These are phyloP conservation scores for Rhinoptilus africanus DNA, from an alignment of 2,113 vertebrate genomes.

Conservation along the genomic window DNA sequence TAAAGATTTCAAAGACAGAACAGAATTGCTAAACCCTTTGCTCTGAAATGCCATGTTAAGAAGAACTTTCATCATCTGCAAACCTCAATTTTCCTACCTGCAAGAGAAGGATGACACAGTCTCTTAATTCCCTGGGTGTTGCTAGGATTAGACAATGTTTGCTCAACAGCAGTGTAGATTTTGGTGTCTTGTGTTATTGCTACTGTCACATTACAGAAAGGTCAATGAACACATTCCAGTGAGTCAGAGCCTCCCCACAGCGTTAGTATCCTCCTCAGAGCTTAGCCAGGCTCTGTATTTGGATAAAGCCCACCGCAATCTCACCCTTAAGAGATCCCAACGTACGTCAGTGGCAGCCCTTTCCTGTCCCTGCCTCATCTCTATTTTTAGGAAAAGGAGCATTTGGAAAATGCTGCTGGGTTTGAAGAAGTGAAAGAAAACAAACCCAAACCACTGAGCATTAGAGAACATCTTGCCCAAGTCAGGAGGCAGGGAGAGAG, in stretches of 20 bases:
- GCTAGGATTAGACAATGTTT: conserved; percentile 18
- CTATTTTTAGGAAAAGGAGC: neutral
- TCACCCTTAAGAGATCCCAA: neutral
- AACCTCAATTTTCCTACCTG: neutral
- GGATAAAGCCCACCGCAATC: conserved; percentile 12
- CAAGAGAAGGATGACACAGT: neutral
- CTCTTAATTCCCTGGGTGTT: neutral
- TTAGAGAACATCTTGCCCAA: neutral
- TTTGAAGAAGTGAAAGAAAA: neutral
- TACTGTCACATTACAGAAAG: conserved; percentile 4
- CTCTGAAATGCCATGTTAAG: neutral
- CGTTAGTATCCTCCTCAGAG: neutral
- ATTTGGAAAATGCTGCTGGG: conserved; percentile 25
- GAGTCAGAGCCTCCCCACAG: conserved; percentile 43
- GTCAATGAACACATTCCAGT: neutral
- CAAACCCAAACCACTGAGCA: conserved; percentile 3
- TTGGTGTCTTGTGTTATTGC: conserved; percentile 3
- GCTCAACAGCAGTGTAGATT: neutral
- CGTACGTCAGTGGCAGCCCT: conserved; percentile 27
- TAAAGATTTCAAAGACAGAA: neutral
- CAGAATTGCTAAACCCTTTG: neutral
- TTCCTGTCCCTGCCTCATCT: conserved; percentile 38
- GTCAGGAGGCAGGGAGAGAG: neutral
- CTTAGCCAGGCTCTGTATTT: conserved; percentile 27
- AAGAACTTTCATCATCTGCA: neutral